Percentiles rank a stretch among this genome's conserved stretches.
Evolutionary conservation across 2,888 invertebrate genomes (phyloP).

Genomic region (Ashinkailepas kermadecensis): DNA sequence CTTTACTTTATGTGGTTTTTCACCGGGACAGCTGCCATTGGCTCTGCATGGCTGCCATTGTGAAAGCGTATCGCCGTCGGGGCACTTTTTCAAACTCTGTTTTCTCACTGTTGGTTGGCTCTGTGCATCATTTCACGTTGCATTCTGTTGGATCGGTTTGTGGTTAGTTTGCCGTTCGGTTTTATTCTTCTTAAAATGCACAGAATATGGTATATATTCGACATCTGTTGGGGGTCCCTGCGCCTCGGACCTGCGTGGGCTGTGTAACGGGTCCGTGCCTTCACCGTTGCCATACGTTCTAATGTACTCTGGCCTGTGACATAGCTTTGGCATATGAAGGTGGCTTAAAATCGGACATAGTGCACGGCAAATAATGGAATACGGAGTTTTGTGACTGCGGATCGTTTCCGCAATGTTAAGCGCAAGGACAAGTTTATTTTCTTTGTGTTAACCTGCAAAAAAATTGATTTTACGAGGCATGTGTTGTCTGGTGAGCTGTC

Average conservation of each 20-base stretch:
- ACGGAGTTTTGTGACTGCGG: background rate
- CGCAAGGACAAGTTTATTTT: background rate
- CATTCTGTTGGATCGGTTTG: background rate
- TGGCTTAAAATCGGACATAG: background rate
- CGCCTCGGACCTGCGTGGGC: background rate
- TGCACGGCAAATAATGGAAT: background rate
- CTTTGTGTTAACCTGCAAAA: background rate
- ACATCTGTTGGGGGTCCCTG: background rate
- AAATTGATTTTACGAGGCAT: background rate
- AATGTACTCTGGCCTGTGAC: background rate
- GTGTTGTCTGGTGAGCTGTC: too few species aligned
- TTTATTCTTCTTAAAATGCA: background rate
- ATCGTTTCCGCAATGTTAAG: background rate
- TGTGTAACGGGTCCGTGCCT: background rate
- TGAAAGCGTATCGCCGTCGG: background rate
- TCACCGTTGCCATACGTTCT: background rate
- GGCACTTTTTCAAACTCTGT: background rate
- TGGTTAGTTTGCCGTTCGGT: background rate
- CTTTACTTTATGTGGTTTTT: background rate
- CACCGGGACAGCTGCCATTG: background rate
- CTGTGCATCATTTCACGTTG: background rate
- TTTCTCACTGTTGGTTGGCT: background rate
- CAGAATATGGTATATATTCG: background rate
- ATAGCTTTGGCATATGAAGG: background rate
- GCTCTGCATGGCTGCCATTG: background rate